Base-by-base conservation (phyloP, 2,888 invertebrate species). In the Xanthorhoe designata region DNA sequence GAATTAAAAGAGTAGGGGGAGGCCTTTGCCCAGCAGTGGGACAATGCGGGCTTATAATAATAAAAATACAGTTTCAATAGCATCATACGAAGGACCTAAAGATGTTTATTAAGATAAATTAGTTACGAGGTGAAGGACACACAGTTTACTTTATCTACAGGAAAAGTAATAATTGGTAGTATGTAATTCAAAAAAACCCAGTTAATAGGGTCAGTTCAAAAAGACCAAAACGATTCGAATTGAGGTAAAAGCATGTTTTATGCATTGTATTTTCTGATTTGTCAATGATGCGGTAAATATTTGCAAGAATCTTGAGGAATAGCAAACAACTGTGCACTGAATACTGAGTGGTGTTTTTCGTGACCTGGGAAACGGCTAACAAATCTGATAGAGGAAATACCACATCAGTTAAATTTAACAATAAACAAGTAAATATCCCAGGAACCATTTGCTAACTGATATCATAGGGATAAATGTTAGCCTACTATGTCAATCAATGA, bases 281-380 rank as follows among this genome's bases (percentile, higher is more conserved):
- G 32, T 51, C 55, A 56, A 55, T 15, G 38, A 47, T 42, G 54
- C 10, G 58, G 59, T 42, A 64, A 64, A 64, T 59, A 38, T 64
- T 42, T 50, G 49, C 38, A 62, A 47, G 24, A 49, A 47, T 18
- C 63, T 32, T 17, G 29, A n/a, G 13, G 47, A 58, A 54, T 58
- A 0, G 17, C 38, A 50, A 54, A 50, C 64, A 42, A 5, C 1
- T 64, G 53, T 59, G 17, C 3, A 49, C 59, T 54, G 64, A 49
- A 64, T 64, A 59, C 54, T 42, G 50, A 64, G 35, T 49, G 51
- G 38, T 57, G 13, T 38, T 35, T 47, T 24, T 59, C 38, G 17
- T 50, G 53, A 64, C 49, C 19, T 8, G 15, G 38, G 29, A 15
- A 57, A 9, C 18, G 5, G n/a, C 8, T 9, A 13, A 10, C 47